phyloP scores from a whole-genome alignment of 2,113 vertebrate genomes.

The Dromiciops gliroides region DNA sequence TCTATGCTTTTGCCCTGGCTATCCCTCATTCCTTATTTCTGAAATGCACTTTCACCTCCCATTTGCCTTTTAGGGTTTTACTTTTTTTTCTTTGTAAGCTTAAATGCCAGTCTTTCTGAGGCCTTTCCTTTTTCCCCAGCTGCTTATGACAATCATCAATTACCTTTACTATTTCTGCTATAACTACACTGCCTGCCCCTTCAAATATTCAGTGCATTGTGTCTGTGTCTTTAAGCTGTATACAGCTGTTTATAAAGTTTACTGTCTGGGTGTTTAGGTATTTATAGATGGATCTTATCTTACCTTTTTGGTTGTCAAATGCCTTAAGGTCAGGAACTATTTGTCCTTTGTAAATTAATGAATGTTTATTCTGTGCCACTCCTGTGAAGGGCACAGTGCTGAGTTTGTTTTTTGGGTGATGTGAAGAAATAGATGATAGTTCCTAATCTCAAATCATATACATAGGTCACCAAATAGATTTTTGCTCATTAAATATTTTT shows the following conservation, averaged over 20 bases:
- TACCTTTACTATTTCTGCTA: neutral
- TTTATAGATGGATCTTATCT: neutral
- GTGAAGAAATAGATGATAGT: neutral
- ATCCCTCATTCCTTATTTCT: too few relatives aligned
- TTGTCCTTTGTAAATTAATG: neutral
- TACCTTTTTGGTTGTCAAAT: neutral
- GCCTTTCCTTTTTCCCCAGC: neutral
- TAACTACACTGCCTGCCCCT: neutral
- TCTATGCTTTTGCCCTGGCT: too few relatives aligned
- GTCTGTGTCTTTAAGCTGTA: neutral
- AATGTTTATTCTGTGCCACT: neutral
- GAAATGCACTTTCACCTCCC: neutral
- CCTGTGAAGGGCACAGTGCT: neutral
- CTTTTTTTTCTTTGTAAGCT: neutral
- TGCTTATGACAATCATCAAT: neutral
- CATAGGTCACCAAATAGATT: neutral
- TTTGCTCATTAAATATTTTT: neutral
- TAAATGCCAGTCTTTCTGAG: neutral
- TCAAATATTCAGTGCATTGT: neutral
- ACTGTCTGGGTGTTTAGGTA: neutral
- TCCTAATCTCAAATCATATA: neutral
- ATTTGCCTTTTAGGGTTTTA: neutral
- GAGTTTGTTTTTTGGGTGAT: neutral
- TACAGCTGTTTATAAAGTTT: neutral
- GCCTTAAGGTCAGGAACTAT: neutral